These are phyloP conservation scores for Pollimyrus isidori DNA, from an alignment of 2,113 vertebrate species.

Conservation along the genomic window DNA sequence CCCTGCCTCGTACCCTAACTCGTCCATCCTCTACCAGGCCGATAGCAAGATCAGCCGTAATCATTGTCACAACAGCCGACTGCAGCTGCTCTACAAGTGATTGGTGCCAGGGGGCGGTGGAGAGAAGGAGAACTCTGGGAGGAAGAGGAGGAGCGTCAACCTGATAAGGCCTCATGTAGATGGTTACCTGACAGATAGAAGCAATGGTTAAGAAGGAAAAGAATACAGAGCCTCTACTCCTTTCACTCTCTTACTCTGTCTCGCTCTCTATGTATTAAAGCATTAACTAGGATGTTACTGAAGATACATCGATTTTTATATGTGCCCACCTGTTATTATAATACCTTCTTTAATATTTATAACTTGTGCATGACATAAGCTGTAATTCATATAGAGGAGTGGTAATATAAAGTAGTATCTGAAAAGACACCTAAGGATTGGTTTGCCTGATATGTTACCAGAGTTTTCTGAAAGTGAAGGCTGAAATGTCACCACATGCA, in stretches of 20 bases:
- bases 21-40: slow-evolving; percentile 64
- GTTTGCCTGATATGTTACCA: not conserved
- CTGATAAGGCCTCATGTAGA: not conserved
- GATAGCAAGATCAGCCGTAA: slow-evolving; percentile 79
- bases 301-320: not conserved
- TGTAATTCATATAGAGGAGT: not conserved
- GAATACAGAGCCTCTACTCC: not conserved
- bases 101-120: not conserved
- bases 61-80: slow-evolving; percentile 84
- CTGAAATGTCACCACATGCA: not conserved
- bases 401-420: not conserved
- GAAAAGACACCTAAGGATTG: not conserved
- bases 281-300: not conserved
- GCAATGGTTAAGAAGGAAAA: not conserved
- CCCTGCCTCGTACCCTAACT: slow-evolving; percentile 65
- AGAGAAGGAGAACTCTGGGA: not conserved
- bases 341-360: slow-evolving; percentile 11
- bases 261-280: not conserved
- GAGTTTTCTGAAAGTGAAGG: not conserved
- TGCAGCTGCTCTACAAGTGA: slow-evolving; percentile 88
- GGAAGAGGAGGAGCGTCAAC: not conserved
- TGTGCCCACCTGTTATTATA: not conserved
- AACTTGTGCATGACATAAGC: slow-evolving; percentile 4
- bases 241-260: not conserved
- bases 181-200: not conserved